phyloP scores from a whole-genome alignment of 1,140 invertebrate species.

The Drosophila prosaltans region DNA sequence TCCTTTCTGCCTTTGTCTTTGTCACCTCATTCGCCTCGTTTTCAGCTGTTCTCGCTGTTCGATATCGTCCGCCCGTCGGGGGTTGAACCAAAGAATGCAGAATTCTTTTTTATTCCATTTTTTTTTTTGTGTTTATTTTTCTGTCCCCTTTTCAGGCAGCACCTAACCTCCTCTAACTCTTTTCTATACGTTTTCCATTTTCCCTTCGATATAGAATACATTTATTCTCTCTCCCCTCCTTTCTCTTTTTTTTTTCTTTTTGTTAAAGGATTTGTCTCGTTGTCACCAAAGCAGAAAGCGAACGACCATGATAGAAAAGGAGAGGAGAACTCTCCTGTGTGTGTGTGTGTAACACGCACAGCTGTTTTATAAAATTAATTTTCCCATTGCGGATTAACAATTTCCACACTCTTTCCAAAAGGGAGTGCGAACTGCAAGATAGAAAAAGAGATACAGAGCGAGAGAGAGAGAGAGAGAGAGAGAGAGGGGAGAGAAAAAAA shows the following conservation, averaged over 20 bases:
- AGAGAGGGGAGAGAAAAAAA: background rate
- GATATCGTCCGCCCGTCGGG: slow-evolving; percentile 38
- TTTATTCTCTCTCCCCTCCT: background rate
- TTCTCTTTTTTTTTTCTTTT: slow-evolving; percentile 8
- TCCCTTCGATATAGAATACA: background rate
- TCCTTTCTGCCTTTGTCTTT: slow-evolving; percentile 28
- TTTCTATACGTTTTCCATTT: slow-evolving; percentile 53
- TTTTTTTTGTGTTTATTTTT: background rate
- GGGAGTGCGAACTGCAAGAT: slow-evolving; percentile 9
- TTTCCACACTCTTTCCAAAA: slow-evolving; percentile 57
- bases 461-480: slow-evolving; percentile 24
- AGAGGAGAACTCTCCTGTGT: background rate
- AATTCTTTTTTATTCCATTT: too few relatives aligned
- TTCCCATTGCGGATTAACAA: slow-evolving; percentile 82
- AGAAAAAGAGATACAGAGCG: slow-evolving; percentile 20
- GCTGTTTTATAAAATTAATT: slow-evolving; percentile 82
- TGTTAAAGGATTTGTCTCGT: slow-evolving; percentile 64
- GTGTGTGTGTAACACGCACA: slow-evolving; percentile 41
- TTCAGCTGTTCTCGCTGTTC: slow-evolving; percentile 42
- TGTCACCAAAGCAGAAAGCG: slow-evolving; percentile 36
- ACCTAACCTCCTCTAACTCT: slow-evolving; percentile 58
- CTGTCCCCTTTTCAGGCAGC: slow-evolving; percentile 13
- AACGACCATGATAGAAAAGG: background rate
- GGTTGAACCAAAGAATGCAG: slow-evolving; percentile 41
- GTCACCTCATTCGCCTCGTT: slow-evolving; percentile 55